Evolutionary conservation across 2,888 invertebrate species (phyloP), one percentile per base, ranked within the genome.

Genomic region (Eristalinus sepulchralis): DNA sequence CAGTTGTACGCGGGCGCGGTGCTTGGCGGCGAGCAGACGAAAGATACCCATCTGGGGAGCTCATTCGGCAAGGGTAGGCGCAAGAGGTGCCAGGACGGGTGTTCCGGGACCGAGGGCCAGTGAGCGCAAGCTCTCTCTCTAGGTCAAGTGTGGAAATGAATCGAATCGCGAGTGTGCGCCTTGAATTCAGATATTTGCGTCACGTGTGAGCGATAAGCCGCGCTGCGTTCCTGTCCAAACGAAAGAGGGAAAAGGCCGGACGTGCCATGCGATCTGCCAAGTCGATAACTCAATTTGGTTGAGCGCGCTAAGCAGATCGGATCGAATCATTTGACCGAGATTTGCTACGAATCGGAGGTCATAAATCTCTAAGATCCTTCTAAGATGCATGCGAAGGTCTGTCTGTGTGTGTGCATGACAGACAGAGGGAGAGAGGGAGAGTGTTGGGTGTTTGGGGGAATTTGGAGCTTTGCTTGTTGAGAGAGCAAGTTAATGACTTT

Each of bases 281-380:
- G 27, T 55, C 84, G 85, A 85, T 85, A 85, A 85, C 82, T 85
- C 73, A 85, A 82, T 82, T 82, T 77, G 60, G 77, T 60, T 59
- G 82, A 68, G 17, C 17, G 71, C 81, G 71, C 68, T 67, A 72
- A 81, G 5, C 3, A 81, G 76, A 85, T 85, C 85, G 72, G 47
- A 82, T 82, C 82, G 72, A 77, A 77, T 72, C 72, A 68, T 81
- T 81, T 85, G 84, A 82, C 76, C 81, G 82, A 77, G 64, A 82
- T 82, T 76, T 72, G 66, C n/a, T 62, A 20, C 57, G 63, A 71
- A 76, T 66, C 71, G 64, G 33, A 20, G 60, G 55, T 57, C 47
- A 66, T 84, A 47, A 84, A 80, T 80, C 75, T 70, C 27, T 60
- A 10, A 57, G 24, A 57, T 57, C 57, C 11, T 24, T 24, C 22